Base-by-base conservation (phyloP, 2,113 vertebrate genomes). In the Pangasianodon gigas region DNA sequence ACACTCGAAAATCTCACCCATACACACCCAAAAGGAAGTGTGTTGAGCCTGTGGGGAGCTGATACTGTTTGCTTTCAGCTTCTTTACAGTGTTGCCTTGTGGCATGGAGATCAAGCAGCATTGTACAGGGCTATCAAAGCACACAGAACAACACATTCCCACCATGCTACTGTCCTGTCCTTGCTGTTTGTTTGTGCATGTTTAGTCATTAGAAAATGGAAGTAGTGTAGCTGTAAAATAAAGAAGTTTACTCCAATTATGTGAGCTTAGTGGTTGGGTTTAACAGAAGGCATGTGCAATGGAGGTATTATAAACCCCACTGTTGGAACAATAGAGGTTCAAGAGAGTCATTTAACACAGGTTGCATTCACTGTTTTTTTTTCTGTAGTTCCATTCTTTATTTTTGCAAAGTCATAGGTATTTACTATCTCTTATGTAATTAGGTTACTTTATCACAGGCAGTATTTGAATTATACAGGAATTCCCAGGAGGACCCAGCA, bases 101-200 rank as follows among this genome's bases (percentile, higher is more conserved):
- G 94, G 95, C 94, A 94, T 96, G 96, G 95, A 96, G 95, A 96
- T 97, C 97, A 97, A 97, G 97, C 97, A 97, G 97, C 97, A 97
- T 97, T 97, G 97, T 97, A 97, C 97, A 97, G 97, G 97, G 97
- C 97, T 97, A 97, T 97, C 97, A 97, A 95, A 96, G 95, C 96
- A 93, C 51, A 94, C 94, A 95, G 96, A 94, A 91, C 0, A 46
- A 87, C 32, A 44, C 85, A 11, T 74, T 74, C 52, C 51, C 32
- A 46, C 5, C 9, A 13, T 51, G 60, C 62, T 69, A 32, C 46
- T 65, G 44, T 67, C 29, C 46, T 65, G 44, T 67, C 29, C 79
- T 32, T 29, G 14, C 44, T 54, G 77, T 51, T n/a, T 80, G 46
- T 16, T 48, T 11, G 1, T 77, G 24, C 29, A 29, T 51, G 44